phyloP scores from a whole-genome alignment of 2,888 invertebrate genomes.

The Drosophila colorata region DNA sequence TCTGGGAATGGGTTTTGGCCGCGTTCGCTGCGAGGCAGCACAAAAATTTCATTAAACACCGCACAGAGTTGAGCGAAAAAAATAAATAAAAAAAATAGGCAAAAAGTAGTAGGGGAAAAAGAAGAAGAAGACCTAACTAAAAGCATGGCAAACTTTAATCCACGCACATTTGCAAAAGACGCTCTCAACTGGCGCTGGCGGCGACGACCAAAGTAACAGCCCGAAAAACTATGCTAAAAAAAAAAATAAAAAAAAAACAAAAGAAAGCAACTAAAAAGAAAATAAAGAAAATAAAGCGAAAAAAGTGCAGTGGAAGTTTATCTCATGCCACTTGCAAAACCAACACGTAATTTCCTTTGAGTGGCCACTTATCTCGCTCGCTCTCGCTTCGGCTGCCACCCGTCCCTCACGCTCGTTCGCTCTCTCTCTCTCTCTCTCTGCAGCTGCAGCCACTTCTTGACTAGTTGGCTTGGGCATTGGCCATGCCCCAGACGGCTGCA shows the following conservation, averaged over 20 bases:
- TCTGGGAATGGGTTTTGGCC: slow-evolving; percentile 12
- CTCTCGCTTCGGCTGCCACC: neutral
- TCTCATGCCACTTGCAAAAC: slow-evolving; percentile 63
- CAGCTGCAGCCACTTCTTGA: slow-evolving; percentile 28
- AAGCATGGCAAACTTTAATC: slow-evolving; percentile 70
- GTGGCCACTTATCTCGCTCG: slow-evolving; percentile 65
- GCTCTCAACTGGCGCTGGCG: slow-evolving; percentile 8
- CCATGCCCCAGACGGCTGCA: slow-evolving; percentile 57
- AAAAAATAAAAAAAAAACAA: slow-evolving; percentile 20
- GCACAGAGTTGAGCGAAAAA: slow-evolving; percentile 43
- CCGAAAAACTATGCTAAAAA: slow-evolving; percentile 40
- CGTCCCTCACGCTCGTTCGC: neutral
- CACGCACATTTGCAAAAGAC: slow-evolving; percentile 58
- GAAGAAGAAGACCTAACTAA: slow-evolving; percentile 50
- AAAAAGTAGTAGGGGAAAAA: neutral
- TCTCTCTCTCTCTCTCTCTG: slow-evolving; percentile 5
- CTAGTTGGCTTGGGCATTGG: slow-evolving; percentile 55
- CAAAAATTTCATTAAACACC: slow-evolving; percentile 72
- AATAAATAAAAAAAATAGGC: neutral
- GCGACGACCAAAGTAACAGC: slow-evolving; percentile 25
- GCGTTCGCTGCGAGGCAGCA: slow-evolving; percentile 21
- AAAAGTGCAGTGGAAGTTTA: slow-evolving; percentile 59
- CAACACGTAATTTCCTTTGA: slow-evolving; percentile 73
- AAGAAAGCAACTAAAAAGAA: neutral
- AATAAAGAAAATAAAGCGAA: slow-evolving; percentile 1